phyloP scores from a whole-genome alignment of 2,888 invertebrate species.

The Anaspis maculata region DNA sequence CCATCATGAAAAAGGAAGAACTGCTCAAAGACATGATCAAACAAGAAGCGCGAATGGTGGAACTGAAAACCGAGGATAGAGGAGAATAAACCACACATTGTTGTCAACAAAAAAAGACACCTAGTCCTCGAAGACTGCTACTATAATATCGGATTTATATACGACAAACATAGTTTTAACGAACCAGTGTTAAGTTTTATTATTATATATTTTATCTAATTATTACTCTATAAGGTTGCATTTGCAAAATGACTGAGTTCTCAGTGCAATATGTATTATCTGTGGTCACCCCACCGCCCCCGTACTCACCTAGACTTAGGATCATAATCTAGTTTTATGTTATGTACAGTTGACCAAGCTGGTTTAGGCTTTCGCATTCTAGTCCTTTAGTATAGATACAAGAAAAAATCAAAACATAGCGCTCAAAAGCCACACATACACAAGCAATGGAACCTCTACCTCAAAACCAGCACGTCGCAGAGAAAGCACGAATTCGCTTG shows the following conservation, averaged over 20 bases:
- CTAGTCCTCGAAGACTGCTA: constrained; percentile 28
- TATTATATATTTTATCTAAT: constrained; percentile 38
- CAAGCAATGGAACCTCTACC: too few species aligned
- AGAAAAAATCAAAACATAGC: too few species aligned
- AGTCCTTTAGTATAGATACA: too few species aligned
- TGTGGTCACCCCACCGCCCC: constrained; percentile 38
- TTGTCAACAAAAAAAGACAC: too few species aligned
- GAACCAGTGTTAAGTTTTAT: constrained; percentile 42
- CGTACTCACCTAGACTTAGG: constrained; percentile 18
- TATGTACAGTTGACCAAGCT: too few species aligned
- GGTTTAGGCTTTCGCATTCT: too few species aligned
- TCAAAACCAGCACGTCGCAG: too few species aligned
- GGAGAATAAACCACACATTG: too few species aligned
- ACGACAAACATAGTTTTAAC: constrained; percentile 39
- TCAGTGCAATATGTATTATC: constrained; percentile 44
- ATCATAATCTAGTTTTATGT: constrained; percentile 2
- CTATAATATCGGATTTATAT: too few species aligned
- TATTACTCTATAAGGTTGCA: constrained; percentile 22
- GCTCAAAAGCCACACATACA: too few species aligned
- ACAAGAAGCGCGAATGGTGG: constrained; percentile 43
- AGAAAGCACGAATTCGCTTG: too few species aligned
- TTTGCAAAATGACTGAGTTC: constrained; percentile 37
- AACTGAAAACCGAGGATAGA: too few species aligned
- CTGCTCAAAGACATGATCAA: constrained; percentile 34
- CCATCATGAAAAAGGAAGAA: constrained; percentile 55